Base-by-base conservation (phyloP, 2,113 vertebrate genomes). In the Rhea americana region DNA sequence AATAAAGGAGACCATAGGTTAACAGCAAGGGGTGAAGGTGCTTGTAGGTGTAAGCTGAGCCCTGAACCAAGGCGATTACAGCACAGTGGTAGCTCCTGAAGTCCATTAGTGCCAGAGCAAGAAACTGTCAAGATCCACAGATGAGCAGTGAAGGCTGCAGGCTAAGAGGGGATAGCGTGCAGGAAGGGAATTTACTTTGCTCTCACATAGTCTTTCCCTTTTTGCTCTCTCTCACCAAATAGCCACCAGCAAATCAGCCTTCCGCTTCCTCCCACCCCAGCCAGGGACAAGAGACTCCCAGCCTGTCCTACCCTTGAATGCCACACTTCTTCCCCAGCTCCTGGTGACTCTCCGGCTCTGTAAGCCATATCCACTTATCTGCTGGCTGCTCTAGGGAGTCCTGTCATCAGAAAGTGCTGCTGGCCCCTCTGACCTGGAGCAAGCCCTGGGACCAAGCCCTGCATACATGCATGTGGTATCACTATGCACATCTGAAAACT, bases 11-110 rank as follows among this genome's bases (percentile, higher is more conserved):
- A 93, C 82, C 53, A 32, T 83, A 91, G 93, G 95, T 96, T 96
- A 96, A 95, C 94, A 93, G 93, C 82, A 53, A 93, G 87, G 82
- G 87, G 87, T 96, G 90, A 95, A 96, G 96, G 93, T 90, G 73
- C 93, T 94, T 96, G 94, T 96, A 96, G 92, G 90, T 93, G 90
- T 70, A 94, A 96, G 93, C 88, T 95, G 93, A 93, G 90, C 94
- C 90, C 93, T 93, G 94, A 96, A 96, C 93, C 96, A 93, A 86
- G 85, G 90, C 5, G 65, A 93, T 88, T 90, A 71, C 56, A 91
- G 93, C 91, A 94, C 76, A 45, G 87, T 93, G 85, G 72, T 94
- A 96, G 56, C 56, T 92, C 80, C 68, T 78, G 87, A 93, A 93
- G 85, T 90, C 94, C 82, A 83, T 96, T 95, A 96, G 87, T 91